Percentiles rank a stretch among this genome's conserved stretches.
Evolutionary conservation across 2,113 vertebrate genomes (phyloP).

Genomic region (Mirounga angustirostris): DNA sequence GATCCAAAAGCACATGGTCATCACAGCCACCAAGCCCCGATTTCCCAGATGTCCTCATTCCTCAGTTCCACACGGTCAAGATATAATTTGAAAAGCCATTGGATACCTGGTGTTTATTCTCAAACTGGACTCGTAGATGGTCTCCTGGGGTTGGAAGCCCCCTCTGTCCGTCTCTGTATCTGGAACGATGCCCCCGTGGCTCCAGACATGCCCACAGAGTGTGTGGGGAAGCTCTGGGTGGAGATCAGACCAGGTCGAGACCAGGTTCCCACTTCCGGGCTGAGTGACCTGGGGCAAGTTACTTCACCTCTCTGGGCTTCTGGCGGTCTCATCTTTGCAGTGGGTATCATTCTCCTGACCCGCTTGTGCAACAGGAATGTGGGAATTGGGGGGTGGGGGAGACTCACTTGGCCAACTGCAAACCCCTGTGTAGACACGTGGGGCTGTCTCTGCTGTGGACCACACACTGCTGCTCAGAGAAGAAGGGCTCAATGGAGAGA

Average conservation of each 20-base stretch:
- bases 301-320: neutral
- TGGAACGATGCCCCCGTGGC: neutral
- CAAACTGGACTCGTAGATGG: neutral
- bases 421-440: rapidly evolving
- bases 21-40: too few species aligned
- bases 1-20: rapidly evolving
- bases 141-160: neutral
- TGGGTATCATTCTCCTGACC: neutral
- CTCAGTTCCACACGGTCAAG: rapidly evolving
- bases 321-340: neutral
- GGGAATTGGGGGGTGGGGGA: neutral
- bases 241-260: neutral
- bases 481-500: neutral
- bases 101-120: neutral
- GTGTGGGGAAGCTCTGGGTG: neutral
- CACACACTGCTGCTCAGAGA: rapidly evolving
- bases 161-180: neutral
- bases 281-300: neutral
- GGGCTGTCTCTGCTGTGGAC: neutral
- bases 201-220: neutral
- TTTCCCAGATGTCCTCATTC: neutral
- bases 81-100: neutral
- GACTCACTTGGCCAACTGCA: neutral
- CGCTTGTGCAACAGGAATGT: too few species aligned
- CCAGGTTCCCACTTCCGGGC: neutral